phyloP scores from a whole-genome alignment of 2,113 vertebrate species.

The Piaya cayana region DNA sequence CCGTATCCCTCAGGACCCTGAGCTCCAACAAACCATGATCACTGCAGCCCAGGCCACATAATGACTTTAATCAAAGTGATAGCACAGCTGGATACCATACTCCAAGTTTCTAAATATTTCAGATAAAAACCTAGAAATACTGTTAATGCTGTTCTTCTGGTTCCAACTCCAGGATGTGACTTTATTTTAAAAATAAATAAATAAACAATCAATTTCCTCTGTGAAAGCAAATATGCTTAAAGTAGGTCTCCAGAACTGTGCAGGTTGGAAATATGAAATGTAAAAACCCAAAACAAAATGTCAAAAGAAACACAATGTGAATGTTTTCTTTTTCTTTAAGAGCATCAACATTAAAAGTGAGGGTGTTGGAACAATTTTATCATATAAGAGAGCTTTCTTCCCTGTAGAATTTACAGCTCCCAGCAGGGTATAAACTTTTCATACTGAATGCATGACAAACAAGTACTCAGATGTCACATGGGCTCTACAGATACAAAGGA shows the following conservation, averaged over 20 bases:
- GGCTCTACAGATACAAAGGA: not conserved
- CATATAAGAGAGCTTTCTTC: not conserved
- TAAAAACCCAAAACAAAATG: not conserved
- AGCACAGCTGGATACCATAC: not conserved
- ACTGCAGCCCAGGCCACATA: not conserved
- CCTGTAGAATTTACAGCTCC: not conserved
- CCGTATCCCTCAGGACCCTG: too few species aligned
- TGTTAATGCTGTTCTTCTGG: not conserved
- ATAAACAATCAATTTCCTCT: not conserved
- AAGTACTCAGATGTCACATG: not conserved
- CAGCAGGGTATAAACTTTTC: not conserved
- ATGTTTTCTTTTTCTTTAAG: not conserved
- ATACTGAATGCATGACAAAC: not conserved
- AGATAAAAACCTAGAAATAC: not conserved
- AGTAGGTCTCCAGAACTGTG: not conserved
- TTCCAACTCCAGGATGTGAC: not conserved
- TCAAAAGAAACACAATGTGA: not conserved
- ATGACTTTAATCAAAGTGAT: not conserved
- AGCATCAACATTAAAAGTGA: not conserved
- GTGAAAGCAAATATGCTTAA: not conserved
- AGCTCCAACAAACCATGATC: too few species aligned
- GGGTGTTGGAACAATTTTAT: not conserved
- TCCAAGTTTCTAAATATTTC: not conserved
- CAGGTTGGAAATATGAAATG: not conserved
- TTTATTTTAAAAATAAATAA: not conserved